Evolutionary conservation across 1,140 invertebrate species (phyloP), one percentile per base, ranked within the genome.

Genomic region (Heterodera carotae): DNA sequence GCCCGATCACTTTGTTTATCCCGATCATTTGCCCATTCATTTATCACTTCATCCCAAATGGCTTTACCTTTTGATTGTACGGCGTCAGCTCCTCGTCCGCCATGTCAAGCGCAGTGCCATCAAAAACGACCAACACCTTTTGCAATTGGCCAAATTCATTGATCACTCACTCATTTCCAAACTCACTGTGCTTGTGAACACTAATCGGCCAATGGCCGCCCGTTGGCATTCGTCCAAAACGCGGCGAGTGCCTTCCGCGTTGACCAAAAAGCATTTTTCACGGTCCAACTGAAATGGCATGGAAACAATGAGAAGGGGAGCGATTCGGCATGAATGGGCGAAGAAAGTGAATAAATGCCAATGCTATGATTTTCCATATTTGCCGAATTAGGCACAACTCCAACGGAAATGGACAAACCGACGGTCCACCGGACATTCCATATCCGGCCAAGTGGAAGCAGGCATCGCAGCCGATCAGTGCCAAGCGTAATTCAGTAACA

Each of bases 401-500:
- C 7, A 81, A 29, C 34, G 29, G 39, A 69, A n/a, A 43, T n/a
- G 3, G 34, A 71, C 33, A 18, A 34, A 82, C 82, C 66, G 81
- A 82, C 27, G 82, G 66, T 0, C 82, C 82, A 2, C 82, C 82
- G 48, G 36, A 68, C 75, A 82, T 83, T 27, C 82, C 82, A 60
- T 83, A 83, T 3, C 79, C 82, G 33, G 82, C 82, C 25, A 83
- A 59, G 69, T 83, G 82, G 68, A 83, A 83, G 53, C 82, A 83
- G 6, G 82, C 82, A 72, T 84, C 80, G 62, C 79, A 77, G 8
- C 79, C 82, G 29, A 36, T 31, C 31, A 83, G 68, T 66, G 80
- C 82, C 60, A 78, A 39, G 33, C 69, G 48, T 39, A 83, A 66
- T 43, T 68, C 33, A 7, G 43, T 56, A 22, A 2, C 22, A 72